phyloP scores from a whole-genome alignment of 1,140 invertebrate genomes.

The Papilio polytes region DNA sequence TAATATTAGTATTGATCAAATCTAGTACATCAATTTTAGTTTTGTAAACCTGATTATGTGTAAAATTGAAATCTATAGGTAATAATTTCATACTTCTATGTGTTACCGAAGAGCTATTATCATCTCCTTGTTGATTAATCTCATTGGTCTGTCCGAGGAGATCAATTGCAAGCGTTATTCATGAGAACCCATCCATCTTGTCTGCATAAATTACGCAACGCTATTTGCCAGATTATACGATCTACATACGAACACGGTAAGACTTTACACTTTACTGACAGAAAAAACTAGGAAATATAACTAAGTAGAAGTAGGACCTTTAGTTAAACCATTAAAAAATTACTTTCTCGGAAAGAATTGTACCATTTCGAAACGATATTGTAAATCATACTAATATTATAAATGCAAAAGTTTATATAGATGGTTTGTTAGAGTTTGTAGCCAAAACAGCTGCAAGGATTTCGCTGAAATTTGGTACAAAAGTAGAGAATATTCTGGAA shows the following conservation, averaged over 20 bases:
- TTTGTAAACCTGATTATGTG: background rate
- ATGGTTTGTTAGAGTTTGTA: too few species aligned
- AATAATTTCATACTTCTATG: background rate
- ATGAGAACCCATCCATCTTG: slow-evolving; percentile 8
- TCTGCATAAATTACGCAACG: slow-evolving; percentile 17
- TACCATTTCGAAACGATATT: background rate
- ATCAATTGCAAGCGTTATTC: slow-evolving; percentile 4
- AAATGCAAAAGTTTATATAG: too few species aligned
- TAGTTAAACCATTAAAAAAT: too few species aligned
- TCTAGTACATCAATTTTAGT: background rate
- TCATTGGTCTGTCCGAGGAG: background rate
- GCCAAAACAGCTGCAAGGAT: too few species aligned
- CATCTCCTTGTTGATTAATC: background rate
- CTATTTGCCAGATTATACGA: slow-evolving; percentile 1
- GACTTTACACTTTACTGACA: too few species aligned
- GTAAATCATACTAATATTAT: background rate
- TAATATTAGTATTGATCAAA: too few species aligned
- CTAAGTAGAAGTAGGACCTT: too few species aligned
- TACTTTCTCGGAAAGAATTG: background rate
- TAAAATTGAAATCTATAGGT: background rate
- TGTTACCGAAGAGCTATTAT: background rate
- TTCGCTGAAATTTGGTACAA: too few species aligned
- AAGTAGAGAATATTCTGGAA: too few species aligned
- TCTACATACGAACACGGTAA: background rate
- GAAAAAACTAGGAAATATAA: too few species aligned